Evolutionary conservation across 2,888 invertebrate species (phyloP).

Genomic region (Torymus tubicola): DNA sequence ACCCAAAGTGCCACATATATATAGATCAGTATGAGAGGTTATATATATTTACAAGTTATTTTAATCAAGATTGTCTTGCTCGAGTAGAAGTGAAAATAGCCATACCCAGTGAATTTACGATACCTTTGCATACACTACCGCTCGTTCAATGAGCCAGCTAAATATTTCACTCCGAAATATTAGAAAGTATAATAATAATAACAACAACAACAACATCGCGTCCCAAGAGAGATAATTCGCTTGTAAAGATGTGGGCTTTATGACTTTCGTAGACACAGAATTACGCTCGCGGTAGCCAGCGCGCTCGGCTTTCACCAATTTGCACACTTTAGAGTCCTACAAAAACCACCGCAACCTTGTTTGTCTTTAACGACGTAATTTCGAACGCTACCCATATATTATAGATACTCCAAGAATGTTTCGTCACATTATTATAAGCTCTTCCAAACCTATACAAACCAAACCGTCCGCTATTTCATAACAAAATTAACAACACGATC

Average conservation of each 20-base stretch:
- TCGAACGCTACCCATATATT: neutral
- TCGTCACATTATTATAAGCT: neutral
- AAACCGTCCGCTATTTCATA: neutral
- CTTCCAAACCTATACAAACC: neutral
- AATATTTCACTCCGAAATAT: constrained; percentile 2
- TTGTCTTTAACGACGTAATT: neutral
- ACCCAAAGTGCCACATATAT: too few species aligned
- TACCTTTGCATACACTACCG: too few species aligned
- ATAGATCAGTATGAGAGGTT: too few species aligned
- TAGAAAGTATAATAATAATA: constrained; percentile 7
- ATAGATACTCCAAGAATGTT: neutral
- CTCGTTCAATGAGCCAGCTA: neutral
- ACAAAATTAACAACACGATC: constrained; percentile 8
- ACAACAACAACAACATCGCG: too few species aligned
- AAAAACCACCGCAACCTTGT: neutral
- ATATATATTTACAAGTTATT: too few species aligned
- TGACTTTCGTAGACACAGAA: neutral
- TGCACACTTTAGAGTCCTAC: neutral
- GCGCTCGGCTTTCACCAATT: constrained; percentile 18
- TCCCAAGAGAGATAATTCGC: neutral
- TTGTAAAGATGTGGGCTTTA: neutral
- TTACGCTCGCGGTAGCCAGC: neutral
- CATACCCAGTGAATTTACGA: too few species aligned
- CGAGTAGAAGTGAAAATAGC: too few species aligned
- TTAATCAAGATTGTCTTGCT: too few species aligned